Conservation (phyloP, 2,113 vertebrate species). For the Oryzias melastigma region DNA sequence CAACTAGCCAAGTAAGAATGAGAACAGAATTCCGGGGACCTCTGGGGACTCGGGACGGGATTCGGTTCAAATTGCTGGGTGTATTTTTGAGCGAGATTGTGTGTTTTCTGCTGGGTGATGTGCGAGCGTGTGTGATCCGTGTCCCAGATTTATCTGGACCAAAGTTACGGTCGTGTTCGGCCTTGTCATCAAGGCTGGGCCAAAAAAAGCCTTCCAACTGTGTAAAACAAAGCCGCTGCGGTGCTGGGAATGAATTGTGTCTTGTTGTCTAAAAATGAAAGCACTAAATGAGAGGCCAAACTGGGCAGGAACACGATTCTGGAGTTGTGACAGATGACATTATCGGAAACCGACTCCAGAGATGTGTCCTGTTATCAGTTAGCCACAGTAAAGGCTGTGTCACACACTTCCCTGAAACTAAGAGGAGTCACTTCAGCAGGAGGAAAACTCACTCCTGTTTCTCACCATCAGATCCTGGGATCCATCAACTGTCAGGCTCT, state of each 20-base stretch:
- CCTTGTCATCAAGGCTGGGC: conserved; percentile 37
- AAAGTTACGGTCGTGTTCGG: conserved; percentile 61
- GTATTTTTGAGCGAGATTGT: conserved; percentile 50
- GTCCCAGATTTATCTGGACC: conserved; percentile 65
- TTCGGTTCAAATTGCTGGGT: conserved; percentile 74
- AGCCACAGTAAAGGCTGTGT: no score
- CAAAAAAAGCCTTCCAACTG: conserved; percentile 30
- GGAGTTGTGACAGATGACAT: conserved; percentile 9
- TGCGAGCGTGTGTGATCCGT: conserved; percentile 38
- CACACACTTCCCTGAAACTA: background rate
- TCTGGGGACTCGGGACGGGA: conserved; percentile 73
- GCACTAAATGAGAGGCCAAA: conserved; percentile 1
- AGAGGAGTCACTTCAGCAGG: conserved; percentile 3
- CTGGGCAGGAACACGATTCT: conserved; percentile 31
- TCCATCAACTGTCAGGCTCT: conserved; percentile 32
- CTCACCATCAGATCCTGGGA: conserved; percentile 2
- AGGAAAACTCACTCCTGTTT: conserved; percentile 5
- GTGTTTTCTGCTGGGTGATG: conserved; percentile 29
- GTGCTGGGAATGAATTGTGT: conserved; percentile 41
- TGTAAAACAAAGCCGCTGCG: conserved; percentile 22
- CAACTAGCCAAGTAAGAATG: conserved; percentile 72
- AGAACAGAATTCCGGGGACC: conserved; percentile 62
- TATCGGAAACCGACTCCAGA: conserved; percentile 26
- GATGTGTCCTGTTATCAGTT: no score
- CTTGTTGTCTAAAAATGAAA: conserved; percentile 19